These are phyloP conservation scores for Diploscapter pachys DNA, from an alignment of 1,140 invertebrate species.

Conservation along the genomic window DNA sequence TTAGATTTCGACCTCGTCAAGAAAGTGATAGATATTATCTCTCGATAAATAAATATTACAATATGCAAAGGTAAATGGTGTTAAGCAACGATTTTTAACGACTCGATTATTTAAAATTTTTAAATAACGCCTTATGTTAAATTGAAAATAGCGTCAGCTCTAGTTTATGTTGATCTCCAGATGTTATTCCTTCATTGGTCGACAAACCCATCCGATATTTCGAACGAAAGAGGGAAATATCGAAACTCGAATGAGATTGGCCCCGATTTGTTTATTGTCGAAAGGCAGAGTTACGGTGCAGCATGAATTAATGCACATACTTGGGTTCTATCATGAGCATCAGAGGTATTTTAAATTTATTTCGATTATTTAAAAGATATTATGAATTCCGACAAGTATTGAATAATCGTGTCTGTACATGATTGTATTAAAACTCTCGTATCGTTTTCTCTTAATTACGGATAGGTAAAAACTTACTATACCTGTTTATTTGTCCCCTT, in stretches of 20 bases:
- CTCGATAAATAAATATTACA: conserved; percentile 28
- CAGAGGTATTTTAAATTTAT: neutral
- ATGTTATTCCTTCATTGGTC: conserved; percentile 28
- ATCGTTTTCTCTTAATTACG: no score
- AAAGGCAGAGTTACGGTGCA: conserved; percentile 28
- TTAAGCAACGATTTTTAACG: no score
- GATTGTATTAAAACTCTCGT: no score
- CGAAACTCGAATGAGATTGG: conserved; percentile 30
- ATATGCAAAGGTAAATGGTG: conserved; percentile 1
- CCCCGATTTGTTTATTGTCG: conserved; percentile 20
- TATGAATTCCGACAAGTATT: no score
- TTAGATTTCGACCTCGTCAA: conserved; percentile 27
- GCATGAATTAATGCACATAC: conserved; percentile 34
- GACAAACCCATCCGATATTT: conserved; percentile 22
- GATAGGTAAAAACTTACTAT: no score
- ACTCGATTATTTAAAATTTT: no score
- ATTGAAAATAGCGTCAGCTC: no score
- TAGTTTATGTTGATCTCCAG: neutral
- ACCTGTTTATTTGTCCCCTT: no score
- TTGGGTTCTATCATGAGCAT: conserved; percentile 34
- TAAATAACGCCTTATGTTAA: no score
- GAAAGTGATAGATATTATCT: conserved; percentile 22
- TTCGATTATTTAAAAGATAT: no score
- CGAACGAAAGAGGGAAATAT: conserved; percentile 25
- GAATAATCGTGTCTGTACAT: no score